phyloP scores from a whole-genome alignment of 2,888 invertebrate genomes.

The Aphodius sticticus region DNA sequence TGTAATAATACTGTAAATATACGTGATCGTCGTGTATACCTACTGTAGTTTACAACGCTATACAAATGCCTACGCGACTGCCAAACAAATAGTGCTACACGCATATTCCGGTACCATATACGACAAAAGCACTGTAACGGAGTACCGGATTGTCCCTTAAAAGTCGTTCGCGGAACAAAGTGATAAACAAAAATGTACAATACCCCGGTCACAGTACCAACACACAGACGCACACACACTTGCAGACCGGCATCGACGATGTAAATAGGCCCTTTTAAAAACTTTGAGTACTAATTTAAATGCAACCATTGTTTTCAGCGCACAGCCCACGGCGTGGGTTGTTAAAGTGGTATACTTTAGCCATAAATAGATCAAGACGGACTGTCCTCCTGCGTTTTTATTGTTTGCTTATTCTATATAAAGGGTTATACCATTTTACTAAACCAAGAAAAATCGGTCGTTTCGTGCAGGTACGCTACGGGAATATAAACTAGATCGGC shows the following conservation, averaged over 20 bases:
- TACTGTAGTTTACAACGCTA: neutral
- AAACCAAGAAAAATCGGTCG: constrained; percentile 9
- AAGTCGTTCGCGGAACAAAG: constrained; percentile 4
- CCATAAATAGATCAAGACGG: constrained; percentile 37
- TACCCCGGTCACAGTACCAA: neutral
- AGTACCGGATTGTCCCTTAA: neutral
- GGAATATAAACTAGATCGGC: constrained; percentile 22
- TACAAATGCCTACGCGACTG: constrained; percentile 4
- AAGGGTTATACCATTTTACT: constrained; percentile 14
- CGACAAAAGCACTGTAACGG: neutral
- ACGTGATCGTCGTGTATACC: neutral
- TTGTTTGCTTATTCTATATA: constrained; percentile 19
- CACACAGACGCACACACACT: neutral
- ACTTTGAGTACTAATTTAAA: constrained; percentile 23
- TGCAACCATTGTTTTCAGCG: constrained; percentile 21
- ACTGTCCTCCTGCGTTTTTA: constrained; percentile 29
- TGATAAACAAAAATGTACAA: constrained; percentile 4
- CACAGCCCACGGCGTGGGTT: constrained; percentile 34
- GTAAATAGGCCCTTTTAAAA: constrained; percentile 20
- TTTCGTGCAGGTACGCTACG: constrained; percentile 11
- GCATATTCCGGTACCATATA: constrained; percentile 4
- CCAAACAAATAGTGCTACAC: neutral
- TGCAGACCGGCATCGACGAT: constrained; percentile 5
- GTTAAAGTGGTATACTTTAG: constrained; percentile 33
- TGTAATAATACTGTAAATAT: neutral